Base-by-base conservation (phyloP, 2,888 invertebrate species). In the Nomada goodeniana region DNA sequence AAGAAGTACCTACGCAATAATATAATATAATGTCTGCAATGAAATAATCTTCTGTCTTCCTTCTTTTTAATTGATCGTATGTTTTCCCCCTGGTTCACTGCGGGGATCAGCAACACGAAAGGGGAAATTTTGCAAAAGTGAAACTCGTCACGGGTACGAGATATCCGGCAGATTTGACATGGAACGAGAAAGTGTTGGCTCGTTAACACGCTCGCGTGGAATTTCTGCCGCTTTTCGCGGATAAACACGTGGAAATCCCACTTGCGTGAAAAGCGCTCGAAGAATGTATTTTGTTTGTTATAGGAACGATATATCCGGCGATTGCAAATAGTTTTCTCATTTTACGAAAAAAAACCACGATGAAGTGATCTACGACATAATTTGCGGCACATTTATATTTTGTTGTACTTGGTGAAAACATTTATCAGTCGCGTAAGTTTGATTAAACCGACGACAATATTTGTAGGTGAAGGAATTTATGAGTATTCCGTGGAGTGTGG, bases 111-210 rank as follows among this genome's bases (percentile, higher is more conserved):
- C 18, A 44, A 42, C 61, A 61, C 53, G 55, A 64, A 68, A 68
- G 68, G 42, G 70, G 63, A 64, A 69, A 79, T 81, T 79, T 75
- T 72, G 70, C 57, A 77, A 70, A 73, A 87, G 87, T 77, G 85
- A 86, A 87, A 87, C 68, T 84, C 47, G 26, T 18, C 18, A 18
- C 47, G 68, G 7, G 64, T 23, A 65, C 65, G n/a, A 53, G 82
- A 69, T 72, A 82, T 82, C 82, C 82, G 82, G 82, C 60, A 71
- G 65, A 61, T 47, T n/a, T 68, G 55, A 52, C 53, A 26, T 18
- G 55, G 26, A 20, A 26, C 64, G 69, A 65, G 81, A 81, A 81
- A 81, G 81, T 47, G 82, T 60, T 3, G 1, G 55, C 50, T 80
- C 72, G 80, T 81, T 80, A 73, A 23, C 73, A 63, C 60, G 44